phyloP scores from a whole-genome alignment of 2,888 invertebrate species.

The Caenorhabditis imperialis region DNA sequence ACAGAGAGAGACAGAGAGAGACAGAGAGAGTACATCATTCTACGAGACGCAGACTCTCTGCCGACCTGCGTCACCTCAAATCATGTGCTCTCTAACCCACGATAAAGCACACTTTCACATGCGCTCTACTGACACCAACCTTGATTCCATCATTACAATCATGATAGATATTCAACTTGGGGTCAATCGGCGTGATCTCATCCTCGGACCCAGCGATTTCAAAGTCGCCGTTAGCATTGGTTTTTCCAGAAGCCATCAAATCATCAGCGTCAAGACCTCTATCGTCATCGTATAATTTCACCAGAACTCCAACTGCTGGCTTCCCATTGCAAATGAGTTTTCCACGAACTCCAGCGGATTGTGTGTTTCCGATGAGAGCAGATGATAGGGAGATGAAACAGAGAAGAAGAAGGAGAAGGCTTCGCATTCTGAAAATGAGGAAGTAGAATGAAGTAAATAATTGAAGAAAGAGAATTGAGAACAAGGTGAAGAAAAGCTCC shows the following conservation, averaged over 20 bases:
- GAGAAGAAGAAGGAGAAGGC: conserved; percentile 26
- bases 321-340: conserved; percentile 59
- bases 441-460: not conserved
- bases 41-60: too few relatives aligned
- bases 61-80: too few relatives aligned
- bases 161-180: conserved; percentile 76
- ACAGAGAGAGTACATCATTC: too few relatives aligned
- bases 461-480: not conserved
- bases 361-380: conserved; percentile 60
- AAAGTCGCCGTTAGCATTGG: conserved; percentile 60
- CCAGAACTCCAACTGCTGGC: conserved; percentile 59
- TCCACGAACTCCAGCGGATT: conserved; percentile 59
- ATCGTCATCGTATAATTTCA: conserved; percentile 65
- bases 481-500: too few relatives aligned
- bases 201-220: conserved; percentile 64
- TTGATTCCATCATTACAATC: conserved; percentile 75
- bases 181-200: conserved; percentile 76
- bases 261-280: conserved; percentile 64
- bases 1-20: too few relatives aligned
- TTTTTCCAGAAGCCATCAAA: conserved; percentile 61
- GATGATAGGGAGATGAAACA: conserved; percentile 17
- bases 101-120: too few relatives aligned
- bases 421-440: conserved; percentile 31
- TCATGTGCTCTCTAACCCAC: too few relatives aligned
- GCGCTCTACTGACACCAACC: not conserved